Conservation (phyloP, 2,113 vertebrate species). For the Holacanthus passer region DNA sequence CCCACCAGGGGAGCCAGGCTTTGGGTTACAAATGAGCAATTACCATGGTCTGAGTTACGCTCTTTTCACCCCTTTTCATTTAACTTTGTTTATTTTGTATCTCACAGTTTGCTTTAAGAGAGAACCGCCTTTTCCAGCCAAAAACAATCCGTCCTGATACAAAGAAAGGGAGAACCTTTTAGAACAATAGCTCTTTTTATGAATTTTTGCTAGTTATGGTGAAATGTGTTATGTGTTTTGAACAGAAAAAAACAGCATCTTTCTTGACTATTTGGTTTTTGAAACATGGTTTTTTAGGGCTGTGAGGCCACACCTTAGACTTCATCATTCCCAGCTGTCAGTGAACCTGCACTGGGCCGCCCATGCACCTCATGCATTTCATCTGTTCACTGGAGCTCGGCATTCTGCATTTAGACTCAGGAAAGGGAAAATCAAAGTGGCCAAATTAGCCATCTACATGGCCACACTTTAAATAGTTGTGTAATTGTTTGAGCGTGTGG, state of each 20-base stretch:
- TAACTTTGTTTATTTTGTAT: conserved; percentile 78
- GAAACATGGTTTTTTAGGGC: conserved; percentile 14
- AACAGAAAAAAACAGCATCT: not conserved
- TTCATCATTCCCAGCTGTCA: conserved; percentile 71
- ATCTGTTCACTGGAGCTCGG: conserved; percentile 63
- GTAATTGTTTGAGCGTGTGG: conserved; percentile 75
- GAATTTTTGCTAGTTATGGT: not conserved
- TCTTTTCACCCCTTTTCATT: conserved; percentile 63
- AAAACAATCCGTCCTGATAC: conserved; percentile 52
- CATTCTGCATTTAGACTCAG: conserved; percentile 68
- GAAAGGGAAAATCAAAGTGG: conserved; percentile 72
- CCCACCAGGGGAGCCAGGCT: conserved; percentile 60
- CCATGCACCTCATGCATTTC: conserved; percentile 63
- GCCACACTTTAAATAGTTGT: conserved; percentile 68
- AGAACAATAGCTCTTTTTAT: conserved; percentile 15
- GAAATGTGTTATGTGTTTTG: conserved; percentile 2
- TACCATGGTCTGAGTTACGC: conserved; percentile 63
- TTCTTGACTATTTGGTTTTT: conserved; percentile 23
- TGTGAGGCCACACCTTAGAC: conserved; percentile 56
- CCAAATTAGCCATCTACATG: conserved; percentile 68
- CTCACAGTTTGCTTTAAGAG: conserved; percentile 58
- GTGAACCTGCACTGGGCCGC: conserved; percentile 59
- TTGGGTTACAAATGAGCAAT: conserved; percentile 77
- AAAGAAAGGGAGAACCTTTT: conserved; percentile 19
- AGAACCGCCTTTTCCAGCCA: conserved; percentile 48